These are phyloP conservation scores for Pantherophis vulpinus DNA, from an alignment of 2,797 vertebrate genomes.

Conservation along the genomic window DNA sequence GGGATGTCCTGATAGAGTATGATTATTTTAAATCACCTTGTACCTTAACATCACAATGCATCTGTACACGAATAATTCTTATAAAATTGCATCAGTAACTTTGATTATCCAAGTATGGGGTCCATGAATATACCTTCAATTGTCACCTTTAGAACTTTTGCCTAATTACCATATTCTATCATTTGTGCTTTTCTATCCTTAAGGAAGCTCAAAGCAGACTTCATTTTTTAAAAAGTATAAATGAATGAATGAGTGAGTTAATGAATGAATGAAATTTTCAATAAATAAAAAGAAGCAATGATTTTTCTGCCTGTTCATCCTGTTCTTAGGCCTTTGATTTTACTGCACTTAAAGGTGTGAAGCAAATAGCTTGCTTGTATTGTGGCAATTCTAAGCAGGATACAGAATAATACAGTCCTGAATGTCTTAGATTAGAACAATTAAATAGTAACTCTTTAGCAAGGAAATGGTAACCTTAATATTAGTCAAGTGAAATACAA, in stretches of 20 bases:
- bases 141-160: neutral
- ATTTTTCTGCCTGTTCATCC: too few species aligned
- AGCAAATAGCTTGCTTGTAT: neutral
- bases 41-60: neutral
- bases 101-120: neutral
- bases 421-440: conserved; percentile 35
- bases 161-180: neutral
- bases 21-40: neutral
- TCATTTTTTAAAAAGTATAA: neutral
- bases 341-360: neutral
- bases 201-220: neutral
- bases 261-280: neutral
- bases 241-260: neutral
- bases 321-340: neutral
- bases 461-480: conserved; percentile 47
- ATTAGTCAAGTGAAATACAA: conserved; percentile 48
- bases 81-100: neutral
- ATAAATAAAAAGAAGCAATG: too few species aligned
- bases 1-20: neutral
- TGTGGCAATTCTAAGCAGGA: neutral
- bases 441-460: conserved; percentile 61
- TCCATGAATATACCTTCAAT: neutral
- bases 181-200: neutral
- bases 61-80: neutral
- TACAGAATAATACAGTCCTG: neutral